A percentile compares a stretch with the other conserved stretches of the same genome.
Evolutionary conservation across 2,113 vertebrate genomes (phyloP).

Genomic region (Eira barbara): DNA sequence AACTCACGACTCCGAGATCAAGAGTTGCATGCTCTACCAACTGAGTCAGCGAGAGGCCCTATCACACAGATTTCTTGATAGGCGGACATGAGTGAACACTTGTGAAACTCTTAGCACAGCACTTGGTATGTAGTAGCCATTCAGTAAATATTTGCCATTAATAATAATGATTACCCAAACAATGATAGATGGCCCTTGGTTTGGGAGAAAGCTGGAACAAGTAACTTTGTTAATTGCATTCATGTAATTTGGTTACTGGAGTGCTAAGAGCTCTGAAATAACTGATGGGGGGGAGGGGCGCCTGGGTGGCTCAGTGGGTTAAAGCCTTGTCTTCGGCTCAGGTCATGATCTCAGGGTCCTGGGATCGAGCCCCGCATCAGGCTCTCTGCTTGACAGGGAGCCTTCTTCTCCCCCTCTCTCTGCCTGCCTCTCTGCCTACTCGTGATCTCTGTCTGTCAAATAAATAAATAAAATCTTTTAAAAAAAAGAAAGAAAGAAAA

Average conservation of each 20-base stretch:
- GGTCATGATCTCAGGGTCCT: no score
- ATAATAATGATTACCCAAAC: not conserved
- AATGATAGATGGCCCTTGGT: not conserved
- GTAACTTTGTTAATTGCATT: not conserved
- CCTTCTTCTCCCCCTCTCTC: no score
- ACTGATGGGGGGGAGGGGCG: not conserved
- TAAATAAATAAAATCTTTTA: no score
- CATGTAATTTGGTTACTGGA: not conserved
- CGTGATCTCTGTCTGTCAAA: no score
- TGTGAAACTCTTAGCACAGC: not conserved
- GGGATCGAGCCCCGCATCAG: no score
- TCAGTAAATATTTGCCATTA: not conserved
- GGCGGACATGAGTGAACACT: not conserved
- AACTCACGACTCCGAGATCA: not conserved
- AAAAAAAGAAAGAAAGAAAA: no score
- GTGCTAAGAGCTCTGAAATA: not conserved
- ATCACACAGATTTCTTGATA: not conserved
- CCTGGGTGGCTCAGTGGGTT: no score
- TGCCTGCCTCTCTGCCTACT: no score
- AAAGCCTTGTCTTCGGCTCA: no score
- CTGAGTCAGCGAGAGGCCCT: not conserved
- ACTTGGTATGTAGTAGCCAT: not conserved
- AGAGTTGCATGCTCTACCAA: not conserved
- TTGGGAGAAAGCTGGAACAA: not conserved
- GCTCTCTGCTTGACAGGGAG: no score